Conservation (phyloP, 2,888 invertebrate genomes). For the Himalopsyche japonica region DNA sequence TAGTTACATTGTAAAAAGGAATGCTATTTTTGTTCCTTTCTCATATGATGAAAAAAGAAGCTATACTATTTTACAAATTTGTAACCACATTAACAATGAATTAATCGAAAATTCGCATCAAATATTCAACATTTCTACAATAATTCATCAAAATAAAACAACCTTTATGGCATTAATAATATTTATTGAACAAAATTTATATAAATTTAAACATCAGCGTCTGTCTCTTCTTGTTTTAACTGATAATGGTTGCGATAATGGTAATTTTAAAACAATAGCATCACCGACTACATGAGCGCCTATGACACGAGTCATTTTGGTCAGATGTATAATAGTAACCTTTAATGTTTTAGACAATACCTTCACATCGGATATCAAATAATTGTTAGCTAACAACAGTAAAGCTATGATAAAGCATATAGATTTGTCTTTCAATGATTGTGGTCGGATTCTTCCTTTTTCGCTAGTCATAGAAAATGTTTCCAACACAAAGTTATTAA, state of each 20-base stretch:
- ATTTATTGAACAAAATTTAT: not conserved
- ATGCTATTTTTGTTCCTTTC: too few species aligned
- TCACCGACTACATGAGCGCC: slow-evolving; percentile 22
- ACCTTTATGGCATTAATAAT: not conserved
- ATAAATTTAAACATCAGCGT: not conserved
- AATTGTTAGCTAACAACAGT: slow-evolving; percentile 24
- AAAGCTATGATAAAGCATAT: slow-evolving; percentile 30
- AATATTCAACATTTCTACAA: too few species aligned
- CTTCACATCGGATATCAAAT: slow-evolving; percentile 17
- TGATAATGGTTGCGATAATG: slow-evolving; percentile 16
- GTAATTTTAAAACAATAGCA: slow-evolving; percentile 32
- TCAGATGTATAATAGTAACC: slow-evolving; percentile 18
- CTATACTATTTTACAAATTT: too few species aligned
- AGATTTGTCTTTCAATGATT: slow-evolving; percentile 32
- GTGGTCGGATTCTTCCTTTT: slow-evolving; percentile 32
- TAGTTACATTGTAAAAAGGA: too few species aligned
- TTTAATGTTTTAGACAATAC: slow-evolving; percentile 8
- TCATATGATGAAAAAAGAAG: too few species aligned
- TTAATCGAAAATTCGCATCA: too few species aligned
- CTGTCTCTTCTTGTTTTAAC: not conserved
- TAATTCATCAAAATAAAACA: not conserved
- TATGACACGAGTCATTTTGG: slow-evolving; percentile 29
- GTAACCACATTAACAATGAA: too few species aligned
- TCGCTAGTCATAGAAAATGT: slow-evolving; percentile 31
- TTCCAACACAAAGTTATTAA: slow-evolving; percentile 30